Evolutionary conservation across 1,140 invertebrate species (phyloP).

Genomic region (Drosophila sp.): DNA sequence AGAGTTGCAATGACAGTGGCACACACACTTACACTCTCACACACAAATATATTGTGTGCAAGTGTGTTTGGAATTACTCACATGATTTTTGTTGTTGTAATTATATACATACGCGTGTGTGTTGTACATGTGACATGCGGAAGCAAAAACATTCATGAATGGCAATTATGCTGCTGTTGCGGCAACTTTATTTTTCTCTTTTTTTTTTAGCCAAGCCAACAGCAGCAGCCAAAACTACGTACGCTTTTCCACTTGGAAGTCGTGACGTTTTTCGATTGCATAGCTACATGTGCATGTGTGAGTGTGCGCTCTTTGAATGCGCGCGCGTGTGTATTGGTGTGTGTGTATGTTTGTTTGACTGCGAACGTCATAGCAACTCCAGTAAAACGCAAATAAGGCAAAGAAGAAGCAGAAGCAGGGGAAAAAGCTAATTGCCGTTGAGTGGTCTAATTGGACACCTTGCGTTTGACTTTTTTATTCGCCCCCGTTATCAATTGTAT

Average conservation of each 20-base stretch:
- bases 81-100: conserved; percentile 31
- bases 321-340: conserved; percentile 20
- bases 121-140: conserved; percentile 77
- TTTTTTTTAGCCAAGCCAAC: conserved; percentile 16
- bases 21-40: conserved; percentile 16
- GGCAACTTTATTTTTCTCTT: conserved; percentile 59
- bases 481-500: conserved; percentile 68
- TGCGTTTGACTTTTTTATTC: conserved; percentile 68
- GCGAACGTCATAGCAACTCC: conserved; percentile 77
- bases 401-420: conserved; percentile 45
- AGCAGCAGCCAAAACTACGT: conserved; percentile 60
- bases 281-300: conserved; percentile 36
- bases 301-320: conserved; percentile 43
- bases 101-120: conserved; percentile 10
- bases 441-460: conserved; percentile 78
- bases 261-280: conserved; percentile 76
- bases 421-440: conserved; percentile 76
- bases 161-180: conserved; percentile 72
- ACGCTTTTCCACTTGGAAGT: conserved; percentile 80
- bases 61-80: conserved; percentile 31
- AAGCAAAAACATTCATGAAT: conserved; percentile 78
- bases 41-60: conserved; percentile 1
- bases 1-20: conserved; percentile 14
- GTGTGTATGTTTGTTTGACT: conserved; percentile 42
- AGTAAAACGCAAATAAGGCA: conserved; percentile 77